Percentiles rank a stretch among this genome's conserved stretches.
Evolutionary conservation across 2,113 vertebrate species (phyloP).

Genomic region (Lamprologus speciosus): DNA sequence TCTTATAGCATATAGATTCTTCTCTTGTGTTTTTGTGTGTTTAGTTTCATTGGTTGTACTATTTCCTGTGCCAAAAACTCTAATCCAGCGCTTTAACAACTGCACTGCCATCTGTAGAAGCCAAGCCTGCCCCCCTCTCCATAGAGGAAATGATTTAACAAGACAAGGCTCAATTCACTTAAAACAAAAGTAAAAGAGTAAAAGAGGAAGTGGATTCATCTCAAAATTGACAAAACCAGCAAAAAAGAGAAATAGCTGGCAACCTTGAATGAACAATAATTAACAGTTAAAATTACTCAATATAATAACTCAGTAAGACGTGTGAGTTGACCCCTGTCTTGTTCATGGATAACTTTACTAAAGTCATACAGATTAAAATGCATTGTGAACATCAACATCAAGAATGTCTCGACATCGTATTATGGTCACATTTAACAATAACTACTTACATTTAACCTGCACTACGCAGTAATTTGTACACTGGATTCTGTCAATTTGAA

Average conservation of each 20-base stretch:
- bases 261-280: neutral
- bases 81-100: constrained; percentile 63
- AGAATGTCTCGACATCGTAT: neutral
- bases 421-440: neutral
- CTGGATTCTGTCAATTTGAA: neutral
- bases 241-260: neutral
- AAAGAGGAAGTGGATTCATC: neutral
- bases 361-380: constrained; percentile 27
- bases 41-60: constrained; percentile 29
- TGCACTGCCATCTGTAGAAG: constrained; percentile 44
- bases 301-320: neutral
- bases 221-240: neutral
- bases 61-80: constrained; percentile 64
- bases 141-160: constrained; percentile 24
- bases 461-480: neutral
- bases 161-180: constrained; percentile 25
- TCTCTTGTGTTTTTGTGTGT: constrained; percentile 10
- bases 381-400: neutral
- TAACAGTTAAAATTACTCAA: neutral
- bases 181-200: neutral
- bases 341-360: constrained; percentile 25
- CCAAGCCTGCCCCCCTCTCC: neutral
- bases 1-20: constrained; percentile 9
- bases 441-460: neutral
- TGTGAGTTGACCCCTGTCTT: constrained; percentile 44